Percentiles rank a stretch among this genome's conserved stretches.
phyloP scores from a whole-genome alignment of 2,797 vertebrate species.

The Phrynocephalus vlangalii region DNA sequence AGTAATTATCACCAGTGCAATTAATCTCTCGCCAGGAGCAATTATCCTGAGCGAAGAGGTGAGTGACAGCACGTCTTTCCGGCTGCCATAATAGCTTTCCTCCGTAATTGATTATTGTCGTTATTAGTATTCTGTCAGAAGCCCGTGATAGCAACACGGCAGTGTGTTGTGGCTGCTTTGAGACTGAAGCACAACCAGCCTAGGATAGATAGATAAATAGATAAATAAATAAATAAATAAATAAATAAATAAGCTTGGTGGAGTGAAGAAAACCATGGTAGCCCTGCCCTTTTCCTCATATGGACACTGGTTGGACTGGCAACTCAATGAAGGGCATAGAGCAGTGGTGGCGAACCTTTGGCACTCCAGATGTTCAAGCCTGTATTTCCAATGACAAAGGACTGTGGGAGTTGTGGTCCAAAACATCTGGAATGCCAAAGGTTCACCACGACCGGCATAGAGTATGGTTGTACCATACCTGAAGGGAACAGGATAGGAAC shows the following conservation, averaged over 20 bases:
- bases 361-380: too few species aligned
- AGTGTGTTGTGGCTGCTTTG: neutral
- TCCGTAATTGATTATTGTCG: conserved; percentile 3
- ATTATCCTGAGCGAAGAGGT: neutral
- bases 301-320: neutral
- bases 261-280: neutral
- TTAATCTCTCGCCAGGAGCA: conserved; percentile 6
- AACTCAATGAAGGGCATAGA: neutral
- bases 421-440: too few species aligned
- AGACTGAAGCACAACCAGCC: neutral
- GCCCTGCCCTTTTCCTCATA: too few species aligned
- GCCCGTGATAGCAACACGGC: neutral
- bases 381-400: too few species aligned
- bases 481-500: neutral
- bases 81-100: neutral
- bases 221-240: neutral
- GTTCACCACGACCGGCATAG: too few species aligned
- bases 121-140: neutral
- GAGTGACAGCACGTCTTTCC: conserved; percentile 1
- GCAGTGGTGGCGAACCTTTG: too few species aligned
- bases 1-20: conserved; percentile 9
- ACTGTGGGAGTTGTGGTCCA: too few species aligned
- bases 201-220: neutral
- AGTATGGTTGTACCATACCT: neutral
- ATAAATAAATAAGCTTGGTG: neutral